Evolutionary conservation across 2,888 invertebrate species (phyloP), one percentile per base, ranked within the genome.

Genomic region (Gastrophysa polygoni): DNA sequence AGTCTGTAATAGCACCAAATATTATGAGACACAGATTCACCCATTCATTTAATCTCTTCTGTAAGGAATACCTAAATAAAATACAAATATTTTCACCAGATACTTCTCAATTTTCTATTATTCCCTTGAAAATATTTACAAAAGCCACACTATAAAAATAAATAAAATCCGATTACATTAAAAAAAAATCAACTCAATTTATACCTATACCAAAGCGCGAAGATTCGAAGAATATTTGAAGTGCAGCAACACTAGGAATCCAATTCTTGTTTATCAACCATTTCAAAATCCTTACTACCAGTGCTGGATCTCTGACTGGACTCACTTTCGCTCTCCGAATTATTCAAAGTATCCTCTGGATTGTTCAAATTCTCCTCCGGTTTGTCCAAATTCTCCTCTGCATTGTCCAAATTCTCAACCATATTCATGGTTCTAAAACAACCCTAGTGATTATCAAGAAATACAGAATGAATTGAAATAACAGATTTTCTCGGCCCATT

Each of bases 251-350:
- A 32, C 17, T 63, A 63, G 59, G 67, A 65, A 48, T 72, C 71
- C 47, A 73, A 55, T 24, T 90, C 90, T 16, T 85, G 88, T 28
- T 87, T 86, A 74, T 92, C 92, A 55, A 95, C 89, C 78, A 94
- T 93, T 83, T 94, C 95, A 81, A 94, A 94, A 84, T 95, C 94
- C 73, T 91, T 88, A 71, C n/a, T n/a, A n/a, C 91, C 93, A 0
- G 91, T 91, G 69, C 91, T 91, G 11, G 92, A 92, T 58, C 91
- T 87, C 75, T 90, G 90, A 72, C 91, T 91, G 75, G 88, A 87
- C 78, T 91, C 92, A 1, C 91, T 91, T 73, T 94, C 94, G 11
- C 92, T 92, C 77, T 92, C 93, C 0, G 92, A 92, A 64, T 83
- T 70, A 46, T 67, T 64, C 17, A 59, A 61, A 14, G 63, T 68